Evolutionary conservation across 2,113 vertebrate species (phyloP), one percentile per base, ranked within the genome.

Genomic region (Menura novaehollandiae): DNA sequence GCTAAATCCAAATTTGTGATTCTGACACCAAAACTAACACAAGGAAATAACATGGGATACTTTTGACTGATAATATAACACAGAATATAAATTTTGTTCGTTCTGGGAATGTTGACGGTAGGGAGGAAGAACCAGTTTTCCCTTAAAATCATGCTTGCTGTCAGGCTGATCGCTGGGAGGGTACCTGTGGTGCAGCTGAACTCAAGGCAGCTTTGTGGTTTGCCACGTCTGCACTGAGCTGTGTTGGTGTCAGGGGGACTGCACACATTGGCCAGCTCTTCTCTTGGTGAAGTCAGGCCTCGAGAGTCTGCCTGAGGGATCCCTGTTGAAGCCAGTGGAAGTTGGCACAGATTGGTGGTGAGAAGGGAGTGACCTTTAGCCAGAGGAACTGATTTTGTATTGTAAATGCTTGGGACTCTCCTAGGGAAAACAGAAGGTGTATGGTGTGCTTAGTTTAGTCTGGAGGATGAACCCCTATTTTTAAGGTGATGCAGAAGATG

Each of bases 111-210:
- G 3, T 32, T 46, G 56, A 3, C 14, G 10, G 44, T 7, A 18
- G 43, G 67, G 33, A 51, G n/a, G 39, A 77, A 47, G 2, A 39
- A 3, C 4, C 3, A 6, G 5, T 9, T 59, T 47, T 17, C 28
- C 30, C 14, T 44, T 30, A 33, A 51, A 14, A 9, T 4, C 2
- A 1, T 3, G 15, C 6, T 39, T 13, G 10, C n/a, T 27, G 7
- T 26, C n/a, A 7, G 46, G 43, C 30, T 4, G 0, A 5, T 18
- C 0, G 0, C 39, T 18, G 1, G 44, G 7, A 19, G 18, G 10
- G 8, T 59, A 6, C 14, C 30, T 20, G 3, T 10, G 9, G 20
- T 17, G 4, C 4, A 2, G 17, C 13, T 13, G 62, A 7, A 20
- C 56, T 58, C 0, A 0, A 0, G 3, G 16, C 35, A 20, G 24